These are phyloP conservation scores for Melinopterus prodromus DNA, from an alignment of 2,888 invertebrate species.

Conservation along the genomic window DNA sequence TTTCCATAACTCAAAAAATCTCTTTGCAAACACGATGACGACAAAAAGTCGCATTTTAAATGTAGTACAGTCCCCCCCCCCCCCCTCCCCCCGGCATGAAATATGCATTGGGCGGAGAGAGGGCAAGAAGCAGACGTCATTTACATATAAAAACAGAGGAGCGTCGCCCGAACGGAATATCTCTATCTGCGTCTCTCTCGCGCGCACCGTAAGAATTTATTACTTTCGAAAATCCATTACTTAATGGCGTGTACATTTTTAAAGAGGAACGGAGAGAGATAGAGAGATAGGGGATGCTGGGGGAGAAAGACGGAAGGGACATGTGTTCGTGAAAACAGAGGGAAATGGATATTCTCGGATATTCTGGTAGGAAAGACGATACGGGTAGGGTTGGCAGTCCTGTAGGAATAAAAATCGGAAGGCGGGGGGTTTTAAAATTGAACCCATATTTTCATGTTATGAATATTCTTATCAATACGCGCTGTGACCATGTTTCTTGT, in stretches of 20 bases:
- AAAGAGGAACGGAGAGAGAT: not conserved
- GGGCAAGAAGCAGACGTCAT: conserved; percentile 20
- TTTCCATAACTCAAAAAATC: conserved; percentile 25
- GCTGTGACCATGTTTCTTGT: not conserved
- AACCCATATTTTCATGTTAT: not conserved
- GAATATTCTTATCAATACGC: not conserved
- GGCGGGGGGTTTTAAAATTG: not conserved
- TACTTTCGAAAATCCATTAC: conserved; percentile 22
- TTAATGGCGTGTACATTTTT: conserved; percentile 24
- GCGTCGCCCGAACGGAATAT: conserved; percentile 7
- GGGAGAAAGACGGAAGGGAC: not conserved
- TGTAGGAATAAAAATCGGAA: not conserved
- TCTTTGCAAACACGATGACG: conserved; percentile 19
- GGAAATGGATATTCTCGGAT: conserved; percentile 4
- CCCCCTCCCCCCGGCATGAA: conserved; percentile 13
- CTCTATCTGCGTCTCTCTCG: not conserved
- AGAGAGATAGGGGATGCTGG: not conserved
- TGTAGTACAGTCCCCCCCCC: not conserved
- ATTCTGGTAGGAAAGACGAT: not conserved
- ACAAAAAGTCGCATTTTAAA: conserved; percentile 23
- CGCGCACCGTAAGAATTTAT: conserved; percentile 19
- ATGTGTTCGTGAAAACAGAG: conserved; percentile 7
- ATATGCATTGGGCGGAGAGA: conserved; percentile 8
- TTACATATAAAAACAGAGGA: conserved; percentile 22
- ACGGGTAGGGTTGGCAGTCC: not conserved